These are phyloP conservation scores for Piaya cayana DNA, from an alignment of 2,113 vertebrate species.

Conservation along the genomic window DNA sequence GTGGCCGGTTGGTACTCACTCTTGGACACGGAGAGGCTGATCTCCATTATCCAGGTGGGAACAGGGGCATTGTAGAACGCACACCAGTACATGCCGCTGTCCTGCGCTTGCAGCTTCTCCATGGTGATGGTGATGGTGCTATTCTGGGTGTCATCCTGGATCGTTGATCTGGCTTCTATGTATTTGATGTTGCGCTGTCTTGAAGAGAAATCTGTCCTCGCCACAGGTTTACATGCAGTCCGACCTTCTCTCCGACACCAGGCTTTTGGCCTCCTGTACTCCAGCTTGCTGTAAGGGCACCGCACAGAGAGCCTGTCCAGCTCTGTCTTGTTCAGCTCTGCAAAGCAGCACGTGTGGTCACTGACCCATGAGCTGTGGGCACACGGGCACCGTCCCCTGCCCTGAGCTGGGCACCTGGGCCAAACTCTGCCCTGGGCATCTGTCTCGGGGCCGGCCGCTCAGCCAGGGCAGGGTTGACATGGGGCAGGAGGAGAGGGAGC, in stretches of 20 bases:
- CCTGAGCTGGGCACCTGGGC: background rate
- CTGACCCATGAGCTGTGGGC: accelerated
- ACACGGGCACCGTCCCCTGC: accelerated
- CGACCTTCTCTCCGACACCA: background rate
- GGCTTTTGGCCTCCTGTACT: accelerated
- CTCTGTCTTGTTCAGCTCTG: background rate
- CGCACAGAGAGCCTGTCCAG: background rate
- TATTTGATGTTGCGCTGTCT: accelerated
- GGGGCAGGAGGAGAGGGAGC: background rate
- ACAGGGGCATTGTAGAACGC: accelerated
- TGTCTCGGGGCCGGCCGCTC: accelerated
- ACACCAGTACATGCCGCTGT: conserved; percentile 56
- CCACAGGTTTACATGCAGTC: accelerated
- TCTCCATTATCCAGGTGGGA: background rate
- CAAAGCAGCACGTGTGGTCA: background rate
- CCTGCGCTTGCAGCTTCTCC: background rate
- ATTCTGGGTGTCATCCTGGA: accelerated
- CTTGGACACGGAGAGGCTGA: conserved; percentile 3
- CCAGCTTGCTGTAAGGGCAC: accelerated
- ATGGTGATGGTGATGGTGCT: background rate
- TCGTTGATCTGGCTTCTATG: accelerated
- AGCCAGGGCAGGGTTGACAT: background rate
- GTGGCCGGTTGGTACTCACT: background rate
- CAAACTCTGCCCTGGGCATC: background rate
- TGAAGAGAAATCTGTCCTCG: accelerated